Evolutionary conservation across 2,888 invertebrate genomes (phyloP).

Genomic region (Tetranychus piercei): DNA sequence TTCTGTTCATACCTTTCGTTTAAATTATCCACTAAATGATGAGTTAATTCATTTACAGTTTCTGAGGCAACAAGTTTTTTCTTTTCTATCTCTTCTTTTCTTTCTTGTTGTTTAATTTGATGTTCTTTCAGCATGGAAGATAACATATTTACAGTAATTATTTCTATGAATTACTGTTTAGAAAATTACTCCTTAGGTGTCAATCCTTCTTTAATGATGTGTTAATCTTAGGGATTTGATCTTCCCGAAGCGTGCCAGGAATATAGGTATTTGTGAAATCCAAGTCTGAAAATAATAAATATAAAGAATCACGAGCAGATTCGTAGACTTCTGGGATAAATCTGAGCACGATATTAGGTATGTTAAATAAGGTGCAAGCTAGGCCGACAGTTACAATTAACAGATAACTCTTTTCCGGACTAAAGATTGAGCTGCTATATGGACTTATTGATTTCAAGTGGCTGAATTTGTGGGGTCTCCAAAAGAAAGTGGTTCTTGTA

Average conservation of each 20-base stretch:
- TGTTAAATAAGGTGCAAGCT: background rate
- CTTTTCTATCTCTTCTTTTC: constrained; percentile 52
- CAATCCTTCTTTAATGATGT: background rate
- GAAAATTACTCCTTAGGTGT: background rate
- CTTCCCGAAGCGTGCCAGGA: background rate
- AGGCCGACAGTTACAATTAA: background rate
- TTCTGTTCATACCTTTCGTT: constrained; percentile 63
- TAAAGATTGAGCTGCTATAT: background rate
- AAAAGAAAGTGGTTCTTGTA: background rate
- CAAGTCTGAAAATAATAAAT: background rate
- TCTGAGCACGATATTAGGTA: background rate
- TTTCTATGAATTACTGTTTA: background rate
- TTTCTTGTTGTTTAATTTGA: constrained; percentile 54
- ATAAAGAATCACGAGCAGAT: background rate
- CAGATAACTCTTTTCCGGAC: background rate
- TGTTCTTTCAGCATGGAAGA: constrained; percentile 72
- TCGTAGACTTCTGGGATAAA: background rate
- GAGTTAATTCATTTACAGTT: constrained; percentile 77
- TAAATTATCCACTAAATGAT: constrained; percentile 82
- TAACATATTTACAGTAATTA: constrained; percentile 42
- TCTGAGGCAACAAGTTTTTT: constrained; percentile 80
- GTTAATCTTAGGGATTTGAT: background rate
- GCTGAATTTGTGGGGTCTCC: background rate
- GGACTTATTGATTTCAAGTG: background rate
- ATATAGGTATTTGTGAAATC: background rate